Evolutionary conservation across 2,888 invertebrate species (phyloP), one percentile per base, ranked within the genome.

Genomic region (Pelosia muscerda): DNA sequence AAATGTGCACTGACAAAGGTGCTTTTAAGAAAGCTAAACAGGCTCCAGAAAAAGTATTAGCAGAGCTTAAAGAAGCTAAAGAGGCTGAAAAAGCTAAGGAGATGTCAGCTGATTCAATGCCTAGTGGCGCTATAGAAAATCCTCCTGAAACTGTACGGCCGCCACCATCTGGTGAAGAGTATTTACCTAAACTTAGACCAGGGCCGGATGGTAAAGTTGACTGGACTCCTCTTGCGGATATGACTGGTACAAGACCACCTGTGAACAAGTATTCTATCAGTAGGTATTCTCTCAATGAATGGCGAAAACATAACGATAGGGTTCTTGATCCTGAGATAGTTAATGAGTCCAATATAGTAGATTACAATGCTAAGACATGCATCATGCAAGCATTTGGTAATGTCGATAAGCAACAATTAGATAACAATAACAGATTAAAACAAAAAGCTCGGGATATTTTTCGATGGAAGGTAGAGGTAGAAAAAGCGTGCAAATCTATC

Each of bases 191-290:
- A 54, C 78, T 94, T 25, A 92, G 86, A 75, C 97, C 97, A 11
- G 97, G 97, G 93, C 96, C 96, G 4, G 96, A 97, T 1, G 97
- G 97, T 2, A 96, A 96, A 76, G 96, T 97, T 0, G 97, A 97
- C 86, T 97, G 97, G 96, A 96, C 96, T 49, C 96, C 97, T 0
- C 90, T 96, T 67, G 96, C 95, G 0, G 96, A 95, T 0, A 92
- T 97, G 82, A 97, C 97, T 0, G 97, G 97, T 4, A 96, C 97
- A 0, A 94, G 97, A 73, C 97, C 97, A 0, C 95, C 95, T 0
- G 97, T 97, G 13, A 97, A 97, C 89, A 97, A 96, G 81, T 97
- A 97, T 84, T 97, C 97, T 0, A 93, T 97, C 59, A 96, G 97
- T 15, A 94, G 97, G 79, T 97, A 96, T 84, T 97, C 97, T 66